Evolutionary conservation across 64 coral and sea anemone genomes (phyloP).

Genomic region (Exaiptasia diaphana): DNA sequence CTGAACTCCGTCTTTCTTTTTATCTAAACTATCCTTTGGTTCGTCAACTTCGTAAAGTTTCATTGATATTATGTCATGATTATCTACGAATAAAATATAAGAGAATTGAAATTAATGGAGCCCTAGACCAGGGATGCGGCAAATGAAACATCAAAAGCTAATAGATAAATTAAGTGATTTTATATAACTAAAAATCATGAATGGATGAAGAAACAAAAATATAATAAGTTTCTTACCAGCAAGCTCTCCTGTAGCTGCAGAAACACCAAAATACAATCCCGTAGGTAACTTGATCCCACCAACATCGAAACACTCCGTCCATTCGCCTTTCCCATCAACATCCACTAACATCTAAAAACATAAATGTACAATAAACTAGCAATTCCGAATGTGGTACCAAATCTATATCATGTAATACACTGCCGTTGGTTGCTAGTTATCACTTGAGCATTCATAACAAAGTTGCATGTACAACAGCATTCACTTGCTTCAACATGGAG

Average conservation of each 20-base stretch:
- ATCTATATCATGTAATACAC: neutral
- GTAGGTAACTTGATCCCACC: conserved; percentile 82
- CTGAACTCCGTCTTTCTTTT: conserved; percentile 1
- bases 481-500: too few species aligned
- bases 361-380: neutral
- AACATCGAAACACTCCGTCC: conserved; percentile 79
- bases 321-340: conserved; percentile 79
- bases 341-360: conserved; percentile 68
- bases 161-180: too few species aligned
- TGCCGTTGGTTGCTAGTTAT: neutral
- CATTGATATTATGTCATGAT: conserved; percentile 97
- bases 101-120: neutral
- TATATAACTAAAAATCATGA: too few species aligned
- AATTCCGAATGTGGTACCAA: neutral
- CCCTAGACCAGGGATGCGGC: neutral
- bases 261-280: conserved; percentile 77
- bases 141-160: too few species aligned
- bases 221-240: too few species aligned
- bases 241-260: conserved; percentile 83
- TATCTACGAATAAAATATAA: conserved; percentile 51
- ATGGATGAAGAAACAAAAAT: too few species aligned
- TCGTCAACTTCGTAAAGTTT: conserved; percentile 92
- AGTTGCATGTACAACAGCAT: too few species aligned
- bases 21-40: neutral
- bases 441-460: neutral